phyloP scores from a whole-genome alignment of 1,140 invertebrate genomes.

The Camponotus floridanus region DNA sequence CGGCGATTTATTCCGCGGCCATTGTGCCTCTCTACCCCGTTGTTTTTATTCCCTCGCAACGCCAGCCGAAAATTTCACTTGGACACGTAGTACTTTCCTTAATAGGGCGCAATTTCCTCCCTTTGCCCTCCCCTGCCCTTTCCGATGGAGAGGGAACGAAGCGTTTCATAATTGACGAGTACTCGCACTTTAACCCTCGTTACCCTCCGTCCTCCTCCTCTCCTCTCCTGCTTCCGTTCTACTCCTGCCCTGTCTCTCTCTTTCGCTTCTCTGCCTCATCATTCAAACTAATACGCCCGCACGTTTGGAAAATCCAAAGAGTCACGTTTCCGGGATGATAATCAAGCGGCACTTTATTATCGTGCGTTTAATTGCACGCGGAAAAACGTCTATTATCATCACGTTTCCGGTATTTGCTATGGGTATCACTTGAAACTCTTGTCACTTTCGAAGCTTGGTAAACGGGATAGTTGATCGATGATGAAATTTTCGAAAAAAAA shows the following conservation, averaged over 20 bases:
- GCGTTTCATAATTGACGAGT: constrained; percentile 78
- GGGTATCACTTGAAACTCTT: background rate
- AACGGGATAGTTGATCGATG: background rate
- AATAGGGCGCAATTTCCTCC: constrained; percentile 73
- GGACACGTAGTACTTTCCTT: constrained; percentile 76
- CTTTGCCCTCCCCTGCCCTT: constrained; percentile 53
- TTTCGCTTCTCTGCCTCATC: constrained; percentile 17
- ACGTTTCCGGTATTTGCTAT: constrained; percentile 1
- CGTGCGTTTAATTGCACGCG: constrained; percentile 67
- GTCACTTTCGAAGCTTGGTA: background rate
- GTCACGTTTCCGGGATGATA: constrained; percentile 72
- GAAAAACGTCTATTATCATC: constrained; percentile 40
- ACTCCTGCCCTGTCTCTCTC: background rate
- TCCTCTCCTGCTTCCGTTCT: background rate
- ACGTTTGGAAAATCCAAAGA: constrained; percentile 73
- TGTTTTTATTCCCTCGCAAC: constrained; percentile 64
- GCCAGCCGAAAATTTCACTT: constrained; percentile 72
- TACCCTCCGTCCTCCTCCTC: constrained; percentile 30
- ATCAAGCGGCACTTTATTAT: constrained; percentile 70
- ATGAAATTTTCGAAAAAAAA: background rate
- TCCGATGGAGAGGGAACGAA: constrained; percentile 64
- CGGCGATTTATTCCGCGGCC: constrained; percentile 36
- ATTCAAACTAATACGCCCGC: constrained; percentile 49
- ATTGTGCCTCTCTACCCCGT: background rate
- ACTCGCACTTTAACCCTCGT: constrained; percentile 75